Conservation (phyloP, 2,797 vertebrate species). For the Sebastes diploproa region DNA sequence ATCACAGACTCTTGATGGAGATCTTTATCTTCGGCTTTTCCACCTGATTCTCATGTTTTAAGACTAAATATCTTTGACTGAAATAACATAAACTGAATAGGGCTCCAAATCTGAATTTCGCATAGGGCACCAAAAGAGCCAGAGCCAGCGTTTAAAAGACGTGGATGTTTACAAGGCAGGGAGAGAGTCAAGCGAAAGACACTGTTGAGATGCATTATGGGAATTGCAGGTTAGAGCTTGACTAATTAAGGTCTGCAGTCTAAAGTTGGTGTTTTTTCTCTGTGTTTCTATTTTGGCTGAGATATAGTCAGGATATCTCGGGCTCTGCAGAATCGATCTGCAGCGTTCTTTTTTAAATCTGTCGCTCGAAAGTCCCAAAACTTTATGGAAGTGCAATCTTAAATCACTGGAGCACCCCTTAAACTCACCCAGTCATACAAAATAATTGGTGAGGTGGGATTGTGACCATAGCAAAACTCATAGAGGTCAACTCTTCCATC, state of each 20-base stretch:
- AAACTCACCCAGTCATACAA: constrained; percentile 40
- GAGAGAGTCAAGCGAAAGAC: background rate
- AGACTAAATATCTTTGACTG: background rate
- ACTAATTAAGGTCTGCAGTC: constrained; percentile 4
- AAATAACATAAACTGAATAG: background rate
- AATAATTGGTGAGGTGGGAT: constrained; percentile 65
- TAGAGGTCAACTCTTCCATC: constrained; percentile 64
- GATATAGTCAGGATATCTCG: background rate
- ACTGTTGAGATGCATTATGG: background rate
- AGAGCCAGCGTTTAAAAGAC: background rate
- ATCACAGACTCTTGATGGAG: background rate
- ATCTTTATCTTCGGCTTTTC: background rate
- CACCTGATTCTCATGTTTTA: background rate
- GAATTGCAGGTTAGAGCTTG: background rate
- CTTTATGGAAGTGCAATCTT: constrained; percentile 33
- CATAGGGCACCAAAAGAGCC: too few species aligned
- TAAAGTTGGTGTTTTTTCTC: background rate
- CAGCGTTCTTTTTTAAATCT: constrained; percentile 1
- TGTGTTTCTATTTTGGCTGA: constrained; percentile 1
- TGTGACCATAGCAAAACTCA: constrained; percentile 55
- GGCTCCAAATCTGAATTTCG: background rate
- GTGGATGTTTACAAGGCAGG: background rate
- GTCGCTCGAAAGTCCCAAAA: constrained; percentile 22
- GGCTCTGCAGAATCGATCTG: constrained; percentile 32
- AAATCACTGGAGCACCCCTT: constrained; percentile 42